These are phyloP conservation scores for Vespertilio murinus DNA, from an alignment of 2,797 vertebrate species.

Conservation along the genomic window DNA sequence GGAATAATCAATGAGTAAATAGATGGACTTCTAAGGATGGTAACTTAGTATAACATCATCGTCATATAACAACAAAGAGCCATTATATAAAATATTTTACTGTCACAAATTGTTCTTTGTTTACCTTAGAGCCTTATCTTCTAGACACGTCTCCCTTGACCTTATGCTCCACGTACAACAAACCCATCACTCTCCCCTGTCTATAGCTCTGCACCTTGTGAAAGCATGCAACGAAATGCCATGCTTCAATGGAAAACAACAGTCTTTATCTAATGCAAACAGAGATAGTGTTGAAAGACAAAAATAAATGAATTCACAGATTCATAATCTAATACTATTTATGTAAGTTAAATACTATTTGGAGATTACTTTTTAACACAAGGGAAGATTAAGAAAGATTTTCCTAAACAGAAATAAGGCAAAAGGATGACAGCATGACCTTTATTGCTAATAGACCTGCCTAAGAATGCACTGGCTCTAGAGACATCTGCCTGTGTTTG, in stretches of 20 bases:
- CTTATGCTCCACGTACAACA: background rate
- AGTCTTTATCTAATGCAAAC: background rate
- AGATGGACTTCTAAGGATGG: background rate
- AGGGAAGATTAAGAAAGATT: background rate
- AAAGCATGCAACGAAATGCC: background rate
- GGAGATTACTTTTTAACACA: slow-evolving; percentile 1
- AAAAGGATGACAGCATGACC: background rate
- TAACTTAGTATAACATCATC: background rate
- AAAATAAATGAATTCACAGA: background rate
- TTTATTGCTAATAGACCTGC: background rate
- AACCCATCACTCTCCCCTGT: background rate
- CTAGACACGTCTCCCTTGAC: background rate
- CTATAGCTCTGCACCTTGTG: background rate
- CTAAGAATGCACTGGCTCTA: background rate
- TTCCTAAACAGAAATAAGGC: slow-evolving; percentile 4
- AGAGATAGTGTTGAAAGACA: background rate
- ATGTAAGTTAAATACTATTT: slow-evolving; percentile 38
- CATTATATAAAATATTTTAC: background rate
- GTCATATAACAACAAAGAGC: background rate
- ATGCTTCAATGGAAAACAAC: background rate
- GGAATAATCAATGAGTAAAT: background rate
- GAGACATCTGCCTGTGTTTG: background rate
- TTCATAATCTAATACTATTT: background rate
- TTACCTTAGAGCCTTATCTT: background rate
- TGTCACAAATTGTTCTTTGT: background rate